Conservation (phyloP, 2,113 vertebrate species). For the Sturnira hondurensis region DNA sequence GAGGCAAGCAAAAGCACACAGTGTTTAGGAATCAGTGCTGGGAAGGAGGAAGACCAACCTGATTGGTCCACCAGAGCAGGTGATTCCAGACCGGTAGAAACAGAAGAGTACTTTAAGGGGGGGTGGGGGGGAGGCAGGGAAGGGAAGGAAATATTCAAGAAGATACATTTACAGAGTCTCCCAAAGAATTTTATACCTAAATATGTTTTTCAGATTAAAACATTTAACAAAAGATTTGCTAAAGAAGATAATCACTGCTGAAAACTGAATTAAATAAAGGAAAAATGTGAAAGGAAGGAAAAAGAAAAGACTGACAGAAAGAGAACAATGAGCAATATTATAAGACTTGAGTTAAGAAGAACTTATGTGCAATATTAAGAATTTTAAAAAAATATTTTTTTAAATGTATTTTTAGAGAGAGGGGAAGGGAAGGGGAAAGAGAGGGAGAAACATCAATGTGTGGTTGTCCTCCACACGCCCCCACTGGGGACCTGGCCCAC, state of each 20-base stretch:
- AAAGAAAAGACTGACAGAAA: neutral
- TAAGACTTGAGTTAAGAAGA: neutral
- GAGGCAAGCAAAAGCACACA: neutral
- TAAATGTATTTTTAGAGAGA: too few relatives aligned
- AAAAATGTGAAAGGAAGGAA: neutral
- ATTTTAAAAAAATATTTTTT: too few relatives aligned
- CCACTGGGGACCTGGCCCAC: too few relatives aligned
- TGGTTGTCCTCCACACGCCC: too few relatives aligned
- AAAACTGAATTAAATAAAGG: neutral
- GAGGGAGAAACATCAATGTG: too few relatives aligned
- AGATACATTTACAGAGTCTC: neutral
- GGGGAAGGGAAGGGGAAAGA: too few relatives aligned
- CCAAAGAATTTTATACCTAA: neutral
- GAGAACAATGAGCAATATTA: neutral
- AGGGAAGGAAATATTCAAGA: neutral
- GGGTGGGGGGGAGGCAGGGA: accelerated
- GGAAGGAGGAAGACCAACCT: neutral
- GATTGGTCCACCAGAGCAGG: accelerated
- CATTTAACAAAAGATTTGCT: neutral
- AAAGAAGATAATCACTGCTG: neutral
- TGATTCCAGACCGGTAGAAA: neutral
- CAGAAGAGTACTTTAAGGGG: neutral
- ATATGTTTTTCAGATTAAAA: neutral
- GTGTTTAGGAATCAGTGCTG: neutral
- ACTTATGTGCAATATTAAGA: neutral